Percentiles rank a stretch among this genome's conserved stretches.
phyloP scores from a whole-genome alignment of 2,888 invertebrate species.

The Tenodera sinensis region DNA sequence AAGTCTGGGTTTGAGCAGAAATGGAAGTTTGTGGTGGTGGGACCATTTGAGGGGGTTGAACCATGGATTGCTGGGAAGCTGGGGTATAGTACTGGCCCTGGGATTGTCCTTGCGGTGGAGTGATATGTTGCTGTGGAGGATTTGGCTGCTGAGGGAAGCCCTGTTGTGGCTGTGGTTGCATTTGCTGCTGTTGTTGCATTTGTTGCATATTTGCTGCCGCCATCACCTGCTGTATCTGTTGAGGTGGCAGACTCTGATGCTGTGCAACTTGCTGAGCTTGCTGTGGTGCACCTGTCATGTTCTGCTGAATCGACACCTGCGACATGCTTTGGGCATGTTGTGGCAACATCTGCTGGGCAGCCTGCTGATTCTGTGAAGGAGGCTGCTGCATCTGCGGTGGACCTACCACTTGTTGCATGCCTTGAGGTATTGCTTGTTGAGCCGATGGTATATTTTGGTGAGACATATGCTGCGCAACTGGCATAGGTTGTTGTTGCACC shows the following conservation, averaged over 20 bases:
- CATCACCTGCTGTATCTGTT: conserved; percentile 40
- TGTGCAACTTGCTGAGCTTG: conserved; percentile 34
- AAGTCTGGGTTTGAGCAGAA: conserved; percentile 18
- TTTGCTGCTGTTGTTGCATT: conserved; percentile 50
- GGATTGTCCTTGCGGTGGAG: background rate
- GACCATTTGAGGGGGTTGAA: background rate
- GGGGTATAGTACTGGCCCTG: conserved; percentile 6
- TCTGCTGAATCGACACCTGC: conserved; percentile 33
- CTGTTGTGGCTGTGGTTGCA: conserved; percentile 45
- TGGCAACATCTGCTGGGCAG: conserved; percentile 7
- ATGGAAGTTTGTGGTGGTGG: conserved; percentile 11
- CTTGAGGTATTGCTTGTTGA: conserved; percentile 22
- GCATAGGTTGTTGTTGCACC: conserved; percentile 19
- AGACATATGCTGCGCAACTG: background rate
- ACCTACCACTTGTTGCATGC: conserved; percentile 18
- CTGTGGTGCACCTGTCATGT: conserved; percentile 2
- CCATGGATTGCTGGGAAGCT: background rate
- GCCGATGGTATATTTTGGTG: background rate
- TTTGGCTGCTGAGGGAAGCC: background rate
- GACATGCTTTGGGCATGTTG: conserved; percentile 34
- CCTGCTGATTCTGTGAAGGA: conserved; percentile 32
- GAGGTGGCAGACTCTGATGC: conserved; percentile 39
- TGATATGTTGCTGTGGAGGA: conserved; percentile 8
- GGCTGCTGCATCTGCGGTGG: conserved; percentile 31
- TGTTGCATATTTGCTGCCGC: conserved; percentile 42